Conservation (phyloP, 1,140 invertebrate species). For the Episyrphus balteatus region DNA sequence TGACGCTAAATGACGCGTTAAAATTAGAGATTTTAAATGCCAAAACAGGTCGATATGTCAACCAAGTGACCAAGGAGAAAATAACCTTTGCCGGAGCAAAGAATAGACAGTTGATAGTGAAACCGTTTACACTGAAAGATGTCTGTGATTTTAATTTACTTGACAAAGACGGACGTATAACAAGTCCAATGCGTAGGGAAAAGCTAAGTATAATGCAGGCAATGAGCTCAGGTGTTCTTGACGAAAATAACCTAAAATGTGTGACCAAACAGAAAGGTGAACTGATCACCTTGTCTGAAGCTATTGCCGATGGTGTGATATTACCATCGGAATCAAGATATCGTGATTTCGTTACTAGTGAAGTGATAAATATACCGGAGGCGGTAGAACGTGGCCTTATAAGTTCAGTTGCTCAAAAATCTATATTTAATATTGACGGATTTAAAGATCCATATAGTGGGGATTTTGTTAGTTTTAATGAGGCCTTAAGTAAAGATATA, state of each 20-base stretch:
- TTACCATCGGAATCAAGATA: constrained; percentile 60
- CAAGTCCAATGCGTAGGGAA: constrained; percentile 63
- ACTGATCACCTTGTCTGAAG: constrained; percentile 72
- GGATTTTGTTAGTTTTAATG: constrained; percentile 77
- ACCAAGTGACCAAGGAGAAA: constrained; percentile 60
- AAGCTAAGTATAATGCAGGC: constrained; percentile 74
- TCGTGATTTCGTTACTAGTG: constrained; percentile 56
- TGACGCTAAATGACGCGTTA: constrained; percentile 72
- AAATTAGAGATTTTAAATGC: constrained; percentile 57
- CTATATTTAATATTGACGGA: constrained; percentile 84
- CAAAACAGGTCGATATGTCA: constrained; percentile 65
- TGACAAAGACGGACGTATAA: constrained; percentile 58
- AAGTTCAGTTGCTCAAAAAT: constrained; percentile 74
- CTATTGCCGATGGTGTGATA: constrained; percentile 67
- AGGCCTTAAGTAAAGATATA: constrained; percentile 67
- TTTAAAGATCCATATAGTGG: constrained; percentile 74
- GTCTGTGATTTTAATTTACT: constrained; percentile 69
- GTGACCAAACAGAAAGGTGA: constrained; percentile 71
- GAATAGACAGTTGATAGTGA: constrained; percentile 64
- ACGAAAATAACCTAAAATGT: constrained; percentile 68
- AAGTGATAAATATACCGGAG: constrained; percentile 61
- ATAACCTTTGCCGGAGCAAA: constrained; percentile 69
- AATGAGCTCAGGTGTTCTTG: constrained; percentile 72
- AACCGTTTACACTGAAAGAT: constrained; percentile 84
- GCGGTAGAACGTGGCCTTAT: constrained; percentile 81